Evolutionary conservation across 2,888 invertebrate genomes (phyloP).

Genomic region (Metalampra italica): DNA sequence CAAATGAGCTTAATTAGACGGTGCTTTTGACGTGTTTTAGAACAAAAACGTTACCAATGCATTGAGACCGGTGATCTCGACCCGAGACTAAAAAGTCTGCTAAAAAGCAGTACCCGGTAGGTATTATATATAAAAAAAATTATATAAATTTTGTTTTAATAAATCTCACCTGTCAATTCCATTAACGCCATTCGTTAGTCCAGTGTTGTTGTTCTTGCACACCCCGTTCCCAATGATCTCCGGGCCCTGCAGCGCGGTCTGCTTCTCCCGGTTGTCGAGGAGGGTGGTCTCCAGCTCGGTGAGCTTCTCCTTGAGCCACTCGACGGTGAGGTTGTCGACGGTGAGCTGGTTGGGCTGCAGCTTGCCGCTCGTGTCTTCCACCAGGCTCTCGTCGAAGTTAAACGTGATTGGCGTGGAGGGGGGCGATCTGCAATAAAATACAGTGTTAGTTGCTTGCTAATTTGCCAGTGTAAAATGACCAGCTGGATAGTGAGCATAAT

Average conservation of each 20-base stretch:
- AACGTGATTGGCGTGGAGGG: conserved; percentile 88
- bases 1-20: no score
- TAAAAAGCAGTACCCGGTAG: no score
- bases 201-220: conserved; percentile 67
- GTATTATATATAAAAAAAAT: no score
- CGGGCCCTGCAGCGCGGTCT: conserved; percentile 76
- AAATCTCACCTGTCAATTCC: conserved; percentile 67
- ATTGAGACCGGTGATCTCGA: no score
- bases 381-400: conserved; percentile 91
- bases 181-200: conserved; percentile 75
- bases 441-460: not conserved
- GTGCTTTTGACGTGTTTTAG: no score
- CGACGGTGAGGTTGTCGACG: conserved; percentile 94
- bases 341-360: conserved; percentile 92
- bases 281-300: conserved; percentile 88
- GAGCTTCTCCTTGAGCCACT: conserved; percentile 90
- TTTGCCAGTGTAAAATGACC: no score
- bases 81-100: no score
- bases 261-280: conserved; percentile 87
- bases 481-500: no score
- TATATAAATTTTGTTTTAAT: no score
- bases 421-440: conserved; percentile 81
- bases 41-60: no score
- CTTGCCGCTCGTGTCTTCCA: conserved; percentile 93
- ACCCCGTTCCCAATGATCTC: conserved; percentile 73